These are phyloP conservation scores for Ophion ellenae DNA, from an alignment of 2,888 invertebrate species.

Conservation along the genomic window DNA sequence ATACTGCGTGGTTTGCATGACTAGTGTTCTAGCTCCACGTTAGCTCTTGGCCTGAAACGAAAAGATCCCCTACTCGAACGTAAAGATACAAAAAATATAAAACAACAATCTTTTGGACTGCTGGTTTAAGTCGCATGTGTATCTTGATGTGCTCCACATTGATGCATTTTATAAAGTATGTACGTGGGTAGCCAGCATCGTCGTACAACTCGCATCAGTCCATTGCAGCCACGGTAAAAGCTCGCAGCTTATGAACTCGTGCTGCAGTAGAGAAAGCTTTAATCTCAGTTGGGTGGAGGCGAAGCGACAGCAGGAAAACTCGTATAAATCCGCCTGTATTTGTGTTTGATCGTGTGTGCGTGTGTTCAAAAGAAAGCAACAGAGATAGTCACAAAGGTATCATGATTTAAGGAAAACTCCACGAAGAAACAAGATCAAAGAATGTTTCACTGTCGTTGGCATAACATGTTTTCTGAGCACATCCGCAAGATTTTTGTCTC, in stretches of 20 bases:
- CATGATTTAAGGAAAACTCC: conserved; percentile 8
- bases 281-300: conserved; percentile 40
- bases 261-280: conserved; percentile 40
- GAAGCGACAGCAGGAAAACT: conserved; percentile 22
- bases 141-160: background rate
- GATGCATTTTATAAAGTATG: conserved; percentile 28
- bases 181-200: conserved; percentile 16
- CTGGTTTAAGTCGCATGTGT: background rate
- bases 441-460: background rate
- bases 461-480: background rate
- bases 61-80: too few species aligned
- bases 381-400: conserved; percentile 1
- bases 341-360: conserved; percentile 2
- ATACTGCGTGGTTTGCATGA: background rate
- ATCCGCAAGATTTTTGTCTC: background rate
- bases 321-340: conserved; percentile 2
- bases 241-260: conserved; percentile 8
- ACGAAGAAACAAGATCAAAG: conserved; percentile 36
- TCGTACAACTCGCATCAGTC: conserved; percentile 43
- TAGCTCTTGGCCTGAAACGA: too few species aligned
- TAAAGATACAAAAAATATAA: background rate
- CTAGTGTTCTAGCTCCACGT: background rate
- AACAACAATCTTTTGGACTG: background rate
- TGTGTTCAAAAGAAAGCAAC: background rate
- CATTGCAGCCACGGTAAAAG: conserved; percentile 20